phyloP scores from a whole-genome alignment of 2,888 invertebrate genomes.

The Chrysolina haemoptera region DNA sequence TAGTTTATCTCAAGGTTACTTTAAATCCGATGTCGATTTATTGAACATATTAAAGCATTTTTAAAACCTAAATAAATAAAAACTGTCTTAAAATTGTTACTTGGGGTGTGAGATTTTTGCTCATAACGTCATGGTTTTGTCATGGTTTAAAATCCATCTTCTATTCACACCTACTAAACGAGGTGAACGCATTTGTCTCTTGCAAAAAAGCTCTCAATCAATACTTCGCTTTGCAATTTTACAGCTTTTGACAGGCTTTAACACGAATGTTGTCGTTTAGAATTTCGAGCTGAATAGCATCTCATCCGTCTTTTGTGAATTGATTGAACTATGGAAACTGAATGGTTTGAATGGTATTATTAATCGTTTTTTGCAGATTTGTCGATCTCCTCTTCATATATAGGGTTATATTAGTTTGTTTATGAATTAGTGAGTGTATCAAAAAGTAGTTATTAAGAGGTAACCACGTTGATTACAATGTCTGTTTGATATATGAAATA shows the following conservation, averaged over 20 bases:
- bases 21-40: too few species aligned
- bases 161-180: neutral
- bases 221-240: neutral
- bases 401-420: conserved; percentile 9
- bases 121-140: too few species aligned
- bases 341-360: neutral
- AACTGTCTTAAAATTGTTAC: too few species aligned
- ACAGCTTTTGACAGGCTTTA: conserved; percentile 5
- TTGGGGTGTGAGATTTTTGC: too few species aligned
- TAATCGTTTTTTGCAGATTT: neutral
- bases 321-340: neutral
- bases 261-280: neutral
- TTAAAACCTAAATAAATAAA: too few species aligned
- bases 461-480: neutral
- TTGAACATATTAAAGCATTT: too few species aligned
- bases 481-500: neutral
- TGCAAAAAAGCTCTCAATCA: neutral
- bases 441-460: neutral
- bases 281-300: neutral
- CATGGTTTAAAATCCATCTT: neutral
- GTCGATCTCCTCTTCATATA: neutral
- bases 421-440: neutral
- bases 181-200: neutral
- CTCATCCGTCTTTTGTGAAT: neutral
- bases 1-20: too few species aligned